These are phyloP conservation scores for Beaufortia kweichowensis DNA, from an alignment of 2,113 vertebrate species.

Conservation along the genomic window DNA sequence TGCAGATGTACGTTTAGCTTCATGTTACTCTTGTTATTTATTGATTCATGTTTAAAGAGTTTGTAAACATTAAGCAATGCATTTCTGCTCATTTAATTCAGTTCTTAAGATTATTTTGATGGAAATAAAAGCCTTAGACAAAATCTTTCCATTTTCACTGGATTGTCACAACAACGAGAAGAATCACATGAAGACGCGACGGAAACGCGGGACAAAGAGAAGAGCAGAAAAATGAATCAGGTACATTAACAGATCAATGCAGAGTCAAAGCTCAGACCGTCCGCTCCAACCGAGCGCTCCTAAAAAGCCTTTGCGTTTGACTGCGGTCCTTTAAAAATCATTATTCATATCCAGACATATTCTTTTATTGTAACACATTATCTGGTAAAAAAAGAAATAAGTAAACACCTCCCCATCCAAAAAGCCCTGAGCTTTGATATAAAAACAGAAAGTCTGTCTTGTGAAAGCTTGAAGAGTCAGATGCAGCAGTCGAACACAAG, in stretches of 20 bases:
- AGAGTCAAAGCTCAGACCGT: not conserved
- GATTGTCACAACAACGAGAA: not conserved
- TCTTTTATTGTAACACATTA: constrained; percentile 9
- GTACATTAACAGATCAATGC: constrained; percentile 23
- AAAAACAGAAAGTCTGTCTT: constrained; percentile 34
- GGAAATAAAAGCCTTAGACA: not conserved
- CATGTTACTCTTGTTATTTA: no score
- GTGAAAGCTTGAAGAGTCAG: constrained; percentile 37
- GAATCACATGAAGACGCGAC: not conserved
- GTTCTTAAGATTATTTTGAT: not conserved
- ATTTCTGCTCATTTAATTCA: not conserved
- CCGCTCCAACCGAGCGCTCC: no score
- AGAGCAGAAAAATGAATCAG: not conserved
- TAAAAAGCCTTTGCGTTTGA: constrained; percentile 17
- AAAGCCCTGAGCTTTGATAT: constrained; percentile 35
- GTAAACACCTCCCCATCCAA: constrained; percentile 4
- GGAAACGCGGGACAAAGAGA: constrained; percentile 8
- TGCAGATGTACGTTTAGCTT: no score
- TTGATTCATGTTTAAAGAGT: not conserved
- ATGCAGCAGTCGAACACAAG: constrained; percentile 32
- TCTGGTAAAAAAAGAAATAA: not conserved
- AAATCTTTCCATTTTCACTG: not conserved
- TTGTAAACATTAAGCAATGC: constrained; percentile 62
- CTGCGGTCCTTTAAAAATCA: constrained; percentile 13
- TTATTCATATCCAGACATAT: constrained; percentile 11